phyloP scores from a whole-genome alignment of 2,113 vertebrate species.

The Corythaixoides concolor region DNA sequence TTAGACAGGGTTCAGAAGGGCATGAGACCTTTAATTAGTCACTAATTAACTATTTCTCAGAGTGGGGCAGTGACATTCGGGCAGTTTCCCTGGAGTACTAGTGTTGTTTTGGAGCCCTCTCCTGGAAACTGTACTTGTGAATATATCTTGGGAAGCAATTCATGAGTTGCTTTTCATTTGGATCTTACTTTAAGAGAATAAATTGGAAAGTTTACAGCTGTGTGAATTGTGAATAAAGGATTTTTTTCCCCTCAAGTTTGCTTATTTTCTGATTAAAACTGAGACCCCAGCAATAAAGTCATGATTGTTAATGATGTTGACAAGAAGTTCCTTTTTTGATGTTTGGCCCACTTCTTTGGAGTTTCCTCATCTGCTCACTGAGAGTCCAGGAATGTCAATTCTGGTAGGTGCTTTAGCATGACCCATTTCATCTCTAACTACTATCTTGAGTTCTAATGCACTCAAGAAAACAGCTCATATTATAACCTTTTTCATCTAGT shows the following conservation, averaged over 20 bases:
- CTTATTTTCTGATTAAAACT: neutral
- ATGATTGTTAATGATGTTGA: neutral
- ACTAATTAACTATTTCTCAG: neutral
- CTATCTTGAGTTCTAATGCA: neutral
- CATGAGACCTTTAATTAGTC: neutral
- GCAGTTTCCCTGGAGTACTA: neutral
- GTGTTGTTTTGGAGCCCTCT: conserved; percentile 55
- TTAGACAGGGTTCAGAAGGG: neutral
- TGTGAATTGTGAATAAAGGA: neutral
- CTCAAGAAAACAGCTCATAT: neutral
- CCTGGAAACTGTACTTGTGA: conserved; percentile 36
- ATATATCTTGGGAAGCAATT: neutral
- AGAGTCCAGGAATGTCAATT: neutral
- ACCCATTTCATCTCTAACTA: neutral
- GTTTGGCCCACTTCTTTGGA: neutral
- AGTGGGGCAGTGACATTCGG: neutral
- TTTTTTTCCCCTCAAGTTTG: neutral
- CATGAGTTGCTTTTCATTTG: neutral
- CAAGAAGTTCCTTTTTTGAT: neutral
- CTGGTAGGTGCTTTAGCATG: neutral
- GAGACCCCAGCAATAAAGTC: neutral
- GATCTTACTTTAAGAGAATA: neutral
- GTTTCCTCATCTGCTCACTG: neutral
- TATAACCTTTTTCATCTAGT: neutral
- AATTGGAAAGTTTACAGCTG: neutral